These are phyloP conservation scores for Palythoa grandiflora DNA, from an alignment of 92 coral and sea anemone genomes.

Conservation along the genomic window DNA sequence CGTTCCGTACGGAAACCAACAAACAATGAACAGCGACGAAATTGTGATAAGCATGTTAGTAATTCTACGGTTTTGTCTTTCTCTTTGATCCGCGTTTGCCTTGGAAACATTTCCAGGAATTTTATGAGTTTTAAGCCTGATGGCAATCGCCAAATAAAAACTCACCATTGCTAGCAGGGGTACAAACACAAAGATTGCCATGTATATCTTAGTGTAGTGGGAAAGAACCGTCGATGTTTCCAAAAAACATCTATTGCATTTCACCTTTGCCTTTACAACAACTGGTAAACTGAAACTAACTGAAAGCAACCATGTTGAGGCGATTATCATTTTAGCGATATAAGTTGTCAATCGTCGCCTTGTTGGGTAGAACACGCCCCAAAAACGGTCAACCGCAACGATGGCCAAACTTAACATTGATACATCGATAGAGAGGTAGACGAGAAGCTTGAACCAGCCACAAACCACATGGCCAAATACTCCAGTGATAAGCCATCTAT, in stretches of 20 bases:
- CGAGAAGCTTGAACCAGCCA: background rate
- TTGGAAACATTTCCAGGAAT: conserved; percentile 27
- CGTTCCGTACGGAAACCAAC: conserved; percentile 18
- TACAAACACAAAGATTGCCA: background rate
- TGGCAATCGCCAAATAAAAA: background rate
- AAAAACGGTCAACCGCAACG: conserved; percentile 5
- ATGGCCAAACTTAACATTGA: conserved; percentile 16
- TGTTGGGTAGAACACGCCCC: background rate
- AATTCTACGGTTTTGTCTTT: conserved; percentile 2
- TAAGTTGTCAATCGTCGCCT: background rate
- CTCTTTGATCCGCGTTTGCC: background rate
- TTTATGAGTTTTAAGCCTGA: background rate
- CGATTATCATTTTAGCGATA: background rate
- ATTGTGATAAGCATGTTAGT: background rate
- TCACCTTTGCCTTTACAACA: background rate
- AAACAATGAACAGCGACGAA: background rate
- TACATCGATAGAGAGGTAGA: conserved; percentile 8
- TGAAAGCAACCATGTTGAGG: background rate
- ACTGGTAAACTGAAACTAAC: background rate
- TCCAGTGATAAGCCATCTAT: conserved; percentile 6
- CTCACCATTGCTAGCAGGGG: background rate
- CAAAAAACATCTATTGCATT: background rate
- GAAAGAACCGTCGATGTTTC: background rate
- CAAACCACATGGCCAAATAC: background rate
- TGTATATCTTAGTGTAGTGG: background rate